These are phyloP conservation scores for Gasteruption jaculator DNA, from an alignment of 2,888 invertebrate genomes.

Conservation along the genomic window DNA sequence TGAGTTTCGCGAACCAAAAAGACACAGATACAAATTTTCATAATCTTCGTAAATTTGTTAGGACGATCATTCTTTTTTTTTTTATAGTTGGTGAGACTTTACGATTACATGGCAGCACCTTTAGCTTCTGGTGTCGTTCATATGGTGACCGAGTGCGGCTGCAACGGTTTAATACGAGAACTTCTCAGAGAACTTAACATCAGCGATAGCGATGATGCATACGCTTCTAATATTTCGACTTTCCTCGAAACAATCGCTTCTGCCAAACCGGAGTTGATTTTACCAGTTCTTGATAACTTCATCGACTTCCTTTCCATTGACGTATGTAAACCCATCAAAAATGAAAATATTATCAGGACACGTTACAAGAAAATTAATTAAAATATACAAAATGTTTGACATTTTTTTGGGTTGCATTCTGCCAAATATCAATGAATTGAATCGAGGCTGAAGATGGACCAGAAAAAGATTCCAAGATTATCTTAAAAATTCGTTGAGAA, in stretches of 20 bases:
- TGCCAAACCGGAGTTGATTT: slow-evolving; percentile 31
- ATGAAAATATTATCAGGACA: slow-evolving; percentile 1
- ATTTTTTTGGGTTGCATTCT: too few species aligned
- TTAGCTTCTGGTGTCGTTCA: slow-evolving; percentile 69
- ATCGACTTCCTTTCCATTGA: slow-evolving; percentile 39
- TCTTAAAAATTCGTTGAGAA: too few species aligned
- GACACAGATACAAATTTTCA: too few species aligned
- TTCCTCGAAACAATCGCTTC: slow-evolving; percentile 41
- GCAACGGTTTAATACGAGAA: slow-evolving; percentile 67
- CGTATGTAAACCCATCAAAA: slow-evolving; percentile 23
- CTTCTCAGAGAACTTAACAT: slow-evolving; percentile 71
- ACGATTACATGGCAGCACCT: slow-evolving; percentile 67
- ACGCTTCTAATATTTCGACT: slow-evolving; percentile 44
- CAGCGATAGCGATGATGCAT: slow-evolving; percentile 58
- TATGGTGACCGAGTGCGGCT: slow-evolving; percentile 64
- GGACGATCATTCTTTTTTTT: too few species aligned
- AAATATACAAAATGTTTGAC: too few species aligned
- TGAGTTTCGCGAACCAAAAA: too few species aligned
- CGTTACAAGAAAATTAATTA: slow-evolving; percentile 3
- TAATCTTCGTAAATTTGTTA: too few species aligned
- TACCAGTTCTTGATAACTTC: slow-evolving; percentile 40
- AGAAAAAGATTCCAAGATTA: too few species aligned
- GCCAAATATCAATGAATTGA: too few species aligned
- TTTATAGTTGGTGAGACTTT: slow-evolving; percentile 68
- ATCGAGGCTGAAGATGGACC: too few species aligned